A percentile compares a stretch with the other conserved stretches of the same genome.
phyloP scores from a whole-genome alignment of 2,113 vertebrate genomes.

The Tetraodon nigroviridis region DNA sequence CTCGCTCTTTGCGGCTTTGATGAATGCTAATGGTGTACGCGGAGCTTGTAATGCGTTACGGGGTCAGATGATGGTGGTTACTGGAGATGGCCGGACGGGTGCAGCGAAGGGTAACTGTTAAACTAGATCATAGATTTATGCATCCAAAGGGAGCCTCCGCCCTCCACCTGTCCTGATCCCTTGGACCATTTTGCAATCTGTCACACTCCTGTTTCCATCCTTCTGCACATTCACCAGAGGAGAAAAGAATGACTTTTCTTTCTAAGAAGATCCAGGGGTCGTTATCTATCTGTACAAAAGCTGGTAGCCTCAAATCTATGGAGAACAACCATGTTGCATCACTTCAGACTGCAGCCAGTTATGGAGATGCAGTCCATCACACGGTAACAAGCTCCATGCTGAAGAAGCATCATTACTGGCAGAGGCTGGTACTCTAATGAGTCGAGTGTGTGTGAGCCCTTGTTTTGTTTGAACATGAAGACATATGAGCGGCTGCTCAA shows the following conservation, averaged over 20 bases:
- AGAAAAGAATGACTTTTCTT: conserved; percentile 43
- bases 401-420: conserved; percentile 27
- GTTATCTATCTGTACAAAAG: conserved; percentile 27
- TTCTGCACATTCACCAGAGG: conserved; percentile 24
- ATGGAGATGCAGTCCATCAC: conserved; percentile 36
- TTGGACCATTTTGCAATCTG: conserved; percentile 46
- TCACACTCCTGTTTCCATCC: conserved; percentile 40
- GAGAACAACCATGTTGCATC: conserved; percentile 1
- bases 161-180: conserved; percentile 50
- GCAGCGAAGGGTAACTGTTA: conserved; percentile 48
- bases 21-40: conserved; percentile 51
- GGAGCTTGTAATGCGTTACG: conserved; percentile 15
- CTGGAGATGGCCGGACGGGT: conserved; percentile 12
- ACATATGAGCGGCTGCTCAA: conserved; percentile 33
- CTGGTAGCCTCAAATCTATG: conserved; percentile 9
- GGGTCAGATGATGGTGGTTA: conserved; percentile 20
- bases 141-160: conserved; percentile 39
- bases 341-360: conserved; percentile 8
- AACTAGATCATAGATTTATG: conserved; percentile 62
- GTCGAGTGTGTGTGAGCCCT: conserved; percentile 11
- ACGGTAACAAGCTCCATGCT: conserved; percentile 35
- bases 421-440: conserved; percentile 38
- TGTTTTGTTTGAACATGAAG: conserved; percentile 42
- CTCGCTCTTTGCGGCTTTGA: conserved; percentile 53
- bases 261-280: conserved; percentile 33